Evolutionary conservation across 2,888 invertebrate genomes (phyloP), one percentile per base, ranked within the genome.

Genomic region (Nomada flava): DNA sequence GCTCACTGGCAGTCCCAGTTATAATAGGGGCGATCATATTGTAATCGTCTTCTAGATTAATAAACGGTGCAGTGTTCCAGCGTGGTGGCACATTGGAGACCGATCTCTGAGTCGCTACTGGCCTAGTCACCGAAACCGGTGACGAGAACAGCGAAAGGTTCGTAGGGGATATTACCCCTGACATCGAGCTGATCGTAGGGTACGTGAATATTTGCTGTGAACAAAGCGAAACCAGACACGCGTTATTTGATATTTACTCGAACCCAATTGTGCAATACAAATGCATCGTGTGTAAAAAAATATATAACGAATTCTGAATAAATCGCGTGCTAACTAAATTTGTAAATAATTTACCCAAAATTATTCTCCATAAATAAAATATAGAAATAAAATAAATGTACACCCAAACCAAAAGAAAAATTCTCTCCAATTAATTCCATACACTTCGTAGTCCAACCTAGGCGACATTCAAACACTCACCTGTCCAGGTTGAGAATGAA

Each of bases 31-130:
- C 97, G 95, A 98, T 98, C 96, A 98, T 98, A 93, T 97, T 98
- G 94, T 99, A 98, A 94, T 99, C 98, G 93, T 98, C 98, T 93
- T 99, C 99, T 91, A 98, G 95, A 72, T 97, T 96, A 88, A 98
- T 96, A 95, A 98, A 98, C 71, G 98, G 96, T 64, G 95, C 95
- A 71, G 97, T 96, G 93, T 97, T 98, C 98, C 98, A 98, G 91
- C 98, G 96, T 83, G 95, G 96, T 44, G 93, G 93, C 47, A 93
- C 93, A 79, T 93, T 93, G 42, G 93, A 90, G 47, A 93, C 93
- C 11, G 93, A 90, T 79, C 97, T 95, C 83, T 96, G 96, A 80
- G 96, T 96, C 88, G 96, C 95, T 86, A 97, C 95, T 83, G 97
- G 96, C 87, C 96, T 95, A 91, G 96, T 96, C 89, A 96, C 95